These are phyloP conservation scores for Sebastes kiyomatsui DNA, from an alignment of 2,797 vertebrate genomes.

Conservation along the genomic window DNA sequence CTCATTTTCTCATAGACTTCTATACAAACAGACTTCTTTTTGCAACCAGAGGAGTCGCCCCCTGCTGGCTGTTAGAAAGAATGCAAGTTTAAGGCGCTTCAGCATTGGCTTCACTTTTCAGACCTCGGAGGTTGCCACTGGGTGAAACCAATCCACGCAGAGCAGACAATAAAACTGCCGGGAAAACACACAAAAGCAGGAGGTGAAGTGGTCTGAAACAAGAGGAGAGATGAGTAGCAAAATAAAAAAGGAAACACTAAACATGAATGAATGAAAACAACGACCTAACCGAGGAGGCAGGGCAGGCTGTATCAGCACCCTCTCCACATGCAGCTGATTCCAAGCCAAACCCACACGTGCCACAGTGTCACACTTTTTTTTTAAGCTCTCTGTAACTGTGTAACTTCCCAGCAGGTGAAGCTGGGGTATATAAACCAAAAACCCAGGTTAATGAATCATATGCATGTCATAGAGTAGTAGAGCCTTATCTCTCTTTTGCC, in stretches of 20 bases:
- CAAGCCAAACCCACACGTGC: not conserved
- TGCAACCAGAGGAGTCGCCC: too few relatives aligned
- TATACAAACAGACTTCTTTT: too few relatives aligned
- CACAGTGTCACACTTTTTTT: not conserved
- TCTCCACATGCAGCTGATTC: not conserved
- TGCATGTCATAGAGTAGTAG: not conserved
- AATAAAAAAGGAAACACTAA: not conserved
- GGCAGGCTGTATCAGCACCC: not conserved
- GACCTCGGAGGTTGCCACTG: too few relatives aligned
- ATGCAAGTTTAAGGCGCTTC: too few relatives aligned
- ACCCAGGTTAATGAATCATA: not conserved
- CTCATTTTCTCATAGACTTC: too few relatives aligned
- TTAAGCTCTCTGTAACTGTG: not conserved
- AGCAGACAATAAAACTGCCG: not conserved
- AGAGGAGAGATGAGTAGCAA: not conserved
- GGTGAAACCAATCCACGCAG: not conserved
- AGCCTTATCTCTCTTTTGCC: not conserved
- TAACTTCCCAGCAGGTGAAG: constrained; percentile 13
- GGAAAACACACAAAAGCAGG: not conserved
- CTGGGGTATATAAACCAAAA: not conserved
- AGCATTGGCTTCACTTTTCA: too few relatives aligned
- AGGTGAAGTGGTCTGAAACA: not conserved
- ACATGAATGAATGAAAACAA: not conserved
- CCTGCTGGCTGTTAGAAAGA: too few relatives aligned
- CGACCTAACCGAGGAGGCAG: not conserved